phyloP scores from a whole-genome alignment of 2,797 vertebrate species.

The Rhadinocentrus ornatus region DNA sequence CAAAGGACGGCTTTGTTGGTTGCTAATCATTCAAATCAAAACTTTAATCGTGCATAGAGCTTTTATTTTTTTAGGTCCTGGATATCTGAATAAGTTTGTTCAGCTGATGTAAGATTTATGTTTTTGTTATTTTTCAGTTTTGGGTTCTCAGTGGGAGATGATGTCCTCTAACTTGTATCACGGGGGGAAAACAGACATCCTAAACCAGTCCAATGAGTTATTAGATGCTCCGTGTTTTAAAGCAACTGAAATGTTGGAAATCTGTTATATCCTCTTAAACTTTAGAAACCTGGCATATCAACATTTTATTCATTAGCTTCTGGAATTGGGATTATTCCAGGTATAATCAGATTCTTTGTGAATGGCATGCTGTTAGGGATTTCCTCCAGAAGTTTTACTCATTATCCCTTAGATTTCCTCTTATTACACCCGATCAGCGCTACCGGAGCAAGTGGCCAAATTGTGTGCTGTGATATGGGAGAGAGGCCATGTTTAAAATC shows the following conservation, averaged over 20 bases:
- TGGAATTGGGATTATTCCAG: slow-evolving; percentile 38
- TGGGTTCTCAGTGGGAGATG: neutral
- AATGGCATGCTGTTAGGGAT: slow-evolving; percentile 55
- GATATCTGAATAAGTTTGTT: slow-evolving; percentile 40
- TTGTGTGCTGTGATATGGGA: slow-evolving; percentile 6
- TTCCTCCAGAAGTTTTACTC: slow-evolving; percentile 48
- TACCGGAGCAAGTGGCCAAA: slow-evolving; percentile 37
- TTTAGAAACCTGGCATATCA: slow-evolving; percentile 13
- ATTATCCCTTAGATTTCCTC: slow-evolving; percentile 67
- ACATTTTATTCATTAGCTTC: slow-evolving; percentile 44
- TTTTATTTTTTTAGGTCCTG: slow-evolving; percentile 40
- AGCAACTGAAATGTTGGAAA: neutral
- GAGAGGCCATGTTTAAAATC: slow-evolving; percentile 1
- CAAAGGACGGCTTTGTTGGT: slow-evolving; percentile 58
- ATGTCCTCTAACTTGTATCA: slow-evolving; percentile 3
- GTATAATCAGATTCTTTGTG: slow-evolving; percentile 49
- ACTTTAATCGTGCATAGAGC: slow-evolving; percentile 50
- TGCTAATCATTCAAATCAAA: slow-evolving; percentile 58
- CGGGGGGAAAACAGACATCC: neutral
- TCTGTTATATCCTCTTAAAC: slow-evolving; percentile 12
- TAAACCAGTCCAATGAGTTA: slow-evolving; percentile 1
- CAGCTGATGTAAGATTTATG: slow-evolving; percentile 53
- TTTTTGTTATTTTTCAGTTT: slow-evolving; percentile 15
- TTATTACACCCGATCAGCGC: slow-evolving; percentile 51
- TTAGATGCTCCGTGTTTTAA: neutral